A percentile compares a stretch with the other conserved stretches of the same genome.
These are phyloP conservation scores for Ennomos erosarius DNA, from an alignment of 2,888 invertebrate species.

Conservation along the genomic window DNA sequence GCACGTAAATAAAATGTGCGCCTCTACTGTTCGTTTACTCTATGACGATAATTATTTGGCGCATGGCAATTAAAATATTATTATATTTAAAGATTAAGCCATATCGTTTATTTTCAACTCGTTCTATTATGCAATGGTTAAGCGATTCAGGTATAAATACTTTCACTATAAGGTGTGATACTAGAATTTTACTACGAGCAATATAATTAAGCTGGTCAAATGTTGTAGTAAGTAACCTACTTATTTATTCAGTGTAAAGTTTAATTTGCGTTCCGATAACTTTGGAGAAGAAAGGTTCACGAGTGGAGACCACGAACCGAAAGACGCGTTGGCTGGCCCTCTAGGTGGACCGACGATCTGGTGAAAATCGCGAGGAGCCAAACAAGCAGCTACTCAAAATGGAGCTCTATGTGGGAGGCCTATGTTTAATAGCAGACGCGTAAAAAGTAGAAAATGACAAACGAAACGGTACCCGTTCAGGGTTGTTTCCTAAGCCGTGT, in stretches of 20 bases:
- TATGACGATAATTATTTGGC: constrained; percentile 5
- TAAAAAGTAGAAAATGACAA: neutral
- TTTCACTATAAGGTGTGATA: constrained; percentile 10
- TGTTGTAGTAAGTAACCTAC: neutral
- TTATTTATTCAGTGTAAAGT: too few species aligned
- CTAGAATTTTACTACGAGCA: neutral
- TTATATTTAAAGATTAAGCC: constrained; percentile 3
- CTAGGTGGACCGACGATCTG: too few species aligned
- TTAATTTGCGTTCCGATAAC: too few species aligned
- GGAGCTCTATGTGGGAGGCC: too few species aligned
- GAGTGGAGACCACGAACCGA: too few species aligned
- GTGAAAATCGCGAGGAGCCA: too few species aligned
- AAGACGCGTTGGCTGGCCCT: too few species aligned
- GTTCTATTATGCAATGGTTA: constrained; percentile 17
- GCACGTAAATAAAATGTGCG: neutral
- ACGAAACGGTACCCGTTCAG: constrained; percentile 39
- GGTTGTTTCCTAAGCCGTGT: constrained; percentile 57
- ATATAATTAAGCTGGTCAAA: neutral
- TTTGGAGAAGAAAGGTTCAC: too few species aligned
- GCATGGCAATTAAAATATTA: constrained; percentile 5
- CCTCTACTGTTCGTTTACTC: constrained; percentile 1
- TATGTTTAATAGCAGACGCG: too few species aligned
- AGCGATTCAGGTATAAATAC: constrained; percentile 7
- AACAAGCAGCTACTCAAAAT: too few species aligned
- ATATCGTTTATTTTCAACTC: constrained; percentile 2